Evolutionary conservation across 2,888 invertebrate species (phyloP), one percentile per base, ranked within the genome.

Genomic region (Sinohyriopsis cumingii): DNA sequence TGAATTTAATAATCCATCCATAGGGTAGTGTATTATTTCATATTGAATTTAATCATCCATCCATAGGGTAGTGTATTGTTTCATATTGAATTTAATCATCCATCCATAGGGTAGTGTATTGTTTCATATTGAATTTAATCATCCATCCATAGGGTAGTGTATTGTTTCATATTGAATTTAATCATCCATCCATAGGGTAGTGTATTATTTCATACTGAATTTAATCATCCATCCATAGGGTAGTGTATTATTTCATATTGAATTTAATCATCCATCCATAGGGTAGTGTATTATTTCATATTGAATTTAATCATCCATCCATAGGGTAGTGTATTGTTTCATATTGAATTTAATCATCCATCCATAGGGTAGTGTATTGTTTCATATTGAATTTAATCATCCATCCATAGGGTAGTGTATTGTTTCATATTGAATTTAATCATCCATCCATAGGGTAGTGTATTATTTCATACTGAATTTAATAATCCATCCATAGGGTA

Each of bases 361-460:
- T 95, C 95, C 76, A 91, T 97, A 19, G 92, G 91, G 95, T 95
- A 89, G 86, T 45, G 45, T 45, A 45, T 45, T 45, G 15, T 45
- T 45, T 45, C 45, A 45, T 45, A 15, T 45, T 45, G 7, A 33
- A 33, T 33, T 33, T 9, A 33, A 9, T 56, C 97, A 97, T 92
- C 94, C 94, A 67, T 95, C 95, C 76, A 91, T 97, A 19, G 92
- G 91, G 95, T 95, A 89, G 86, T 45, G 45, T 45, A 45, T 45
- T 45, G 15, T 45, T 45, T 45, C 45, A 45, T 45, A 15, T 45
- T 45, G 7, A 33, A 33, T 33, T 33, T 9, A 33, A 9, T 56
- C 97, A 97, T 92, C 94, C 94, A 67, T 95, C 95, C 76, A 91
- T 97, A 19, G 92, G 91, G 95, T 95, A 89, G 86, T 45, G 45